A percentile compares a stretch with the other conserved stretches of the same genome.
Conservation (phyloP, 2,888 invertebrate genomes). For the Galerucella calmariensis region DNA sequence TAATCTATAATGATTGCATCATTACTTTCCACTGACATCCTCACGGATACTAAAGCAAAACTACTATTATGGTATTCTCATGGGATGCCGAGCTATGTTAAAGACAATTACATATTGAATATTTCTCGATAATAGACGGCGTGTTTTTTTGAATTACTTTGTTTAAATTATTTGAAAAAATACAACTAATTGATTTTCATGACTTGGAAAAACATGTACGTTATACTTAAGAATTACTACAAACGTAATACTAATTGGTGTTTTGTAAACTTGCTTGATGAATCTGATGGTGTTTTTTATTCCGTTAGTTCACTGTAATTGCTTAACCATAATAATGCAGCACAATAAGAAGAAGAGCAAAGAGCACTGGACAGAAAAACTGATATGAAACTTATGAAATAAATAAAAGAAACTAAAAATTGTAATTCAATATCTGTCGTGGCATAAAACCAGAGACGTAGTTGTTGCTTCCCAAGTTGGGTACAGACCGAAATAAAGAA, state of each 20-base stretch:
- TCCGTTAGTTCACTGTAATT: not conserved
- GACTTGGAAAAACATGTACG: slow-evolving; percentile 3
- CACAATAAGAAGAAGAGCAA: too few species aligned
- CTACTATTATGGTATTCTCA: not conserved
- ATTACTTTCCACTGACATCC: not conserved
- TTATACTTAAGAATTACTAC: not conserved
- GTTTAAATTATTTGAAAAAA: not conserved
- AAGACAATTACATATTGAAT: slow-evolving; percentile 8
- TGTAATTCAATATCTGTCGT: too few species aligned
- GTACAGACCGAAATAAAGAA: too few species aligned
- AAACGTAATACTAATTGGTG: not conserved
- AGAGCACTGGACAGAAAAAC: too few species aligned
- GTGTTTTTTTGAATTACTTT: not conserved
- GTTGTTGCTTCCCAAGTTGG: too few species aligned
- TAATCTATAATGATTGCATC: not conserved
- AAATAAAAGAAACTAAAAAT: too few species aligned
- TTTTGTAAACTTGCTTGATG: not conserved
- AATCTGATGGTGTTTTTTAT: not conserved
- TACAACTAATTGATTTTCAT: not conserved
- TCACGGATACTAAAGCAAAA: not conserved
- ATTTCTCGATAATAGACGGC: not conserved
- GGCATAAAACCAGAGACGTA: too few species aligned
- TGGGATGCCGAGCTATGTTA: not conserved
- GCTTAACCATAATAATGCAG: too few species aligned
- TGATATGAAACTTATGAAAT: too few species aligned